Evolutionary conservation across 2,888 invertebrate genomes (phyloP).

Genomic region (Rotaria socialis): DNA sequence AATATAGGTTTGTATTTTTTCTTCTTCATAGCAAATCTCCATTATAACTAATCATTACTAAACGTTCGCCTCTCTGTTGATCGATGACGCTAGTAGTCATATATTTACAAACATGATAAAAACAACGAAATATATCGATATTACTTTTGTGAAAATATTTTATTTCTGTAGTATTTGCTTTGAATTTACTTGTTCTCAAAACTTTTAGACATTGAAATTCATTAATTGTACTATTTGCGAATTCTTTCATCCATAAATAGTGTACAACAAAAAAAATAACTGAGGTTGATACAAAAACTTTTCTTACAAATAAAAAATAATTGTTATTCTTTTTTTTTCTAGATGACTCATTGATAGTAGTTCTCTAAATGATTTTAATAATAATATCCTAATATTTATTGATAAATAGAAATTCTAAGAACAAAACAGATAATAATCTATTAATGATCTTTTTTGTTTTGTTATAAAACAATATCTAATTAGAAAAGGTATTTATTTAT

Average conservation of each 20-base stretch:
- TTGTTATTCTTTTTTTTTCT: not conserved
- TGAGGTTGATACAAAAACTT: not conserved
- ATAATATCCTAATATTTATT: not conserved
- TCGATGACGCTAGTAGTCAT: not conserved
- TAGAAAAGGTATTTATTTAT: not conserved
- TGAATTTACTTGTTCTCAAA: not conserved
- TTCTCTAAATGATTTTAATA: not conserved
- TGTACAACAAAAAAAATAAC: not conserved
- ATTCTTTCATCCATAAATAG: not conserved
- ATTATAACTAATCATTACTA: not conserved
- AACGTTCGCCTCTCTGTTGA: not conserved
- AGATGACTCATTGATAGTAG: not conserved
- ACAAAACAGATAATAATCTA: not conserved
- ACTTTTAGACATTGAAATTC: not conserved
- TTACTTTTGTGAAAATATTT: not conserved
- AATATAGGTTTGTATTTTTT: too few relatives aligned
- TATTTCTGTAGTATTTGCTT: too few relatives aligned
- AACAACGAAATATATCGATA: not conserved
- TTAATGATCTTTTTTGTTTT: not conserved
- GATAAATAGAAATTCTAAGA: not conserved
- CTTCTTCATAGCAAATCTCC: not conserved
- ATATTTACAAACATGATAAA: not conserved
- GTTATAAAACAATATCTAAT: not conserved
- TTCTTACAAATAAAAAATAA: not conserved
- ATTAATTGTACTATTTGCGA: not conserved